A percentile compares a stretch with the other conserved stretches of the same genome.
Evolutionary conservation across 2,113 vertebrate genomes (phyloP).

Genomic region (Centropristis striata): DNA sequence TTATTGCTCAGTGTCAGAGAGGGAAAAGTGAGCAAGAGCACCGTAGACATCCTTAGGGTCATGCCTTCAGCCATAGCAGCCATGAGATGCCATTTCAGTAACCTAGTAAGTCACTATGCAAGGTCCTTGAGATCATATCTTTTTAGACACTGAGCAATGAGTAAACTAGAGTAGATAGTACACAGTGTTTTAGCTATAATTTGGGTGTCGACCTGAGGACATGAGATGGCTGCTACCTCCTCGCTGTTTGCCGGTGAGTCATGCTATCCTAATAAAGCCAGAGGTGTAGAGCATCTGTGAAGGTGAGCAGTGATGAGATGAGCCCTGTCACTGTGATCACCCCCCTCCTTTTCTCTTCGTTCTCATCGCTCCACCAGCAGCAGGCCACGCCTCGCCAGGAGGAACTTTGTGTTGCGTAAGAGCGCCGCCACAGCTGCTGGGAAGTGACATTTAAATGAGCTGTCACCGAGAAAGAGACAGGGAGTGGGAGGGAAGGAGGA

Average conservation of each 20-base stretch:
- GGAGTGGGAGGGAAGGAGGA: conserved; percentile 25
- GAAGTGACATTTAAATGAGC: conserved; percentile 78
- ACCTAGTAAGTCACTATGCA: conserved; percentile 40
- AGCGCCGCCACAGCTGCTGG: conserved; percentile 66
- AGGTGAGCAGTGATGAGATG: conserved; percentile 61
- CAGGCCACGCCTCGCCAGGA: conserved; percentile 5
- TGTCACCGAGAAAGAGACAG: conserved; percentile 30
- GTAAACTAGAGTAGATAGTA: not conserved
- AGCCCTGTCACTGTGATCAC: conserved; percentile 26
- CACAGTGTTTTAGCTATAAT: not conserved
- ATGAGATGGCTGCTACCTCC: not conserved
- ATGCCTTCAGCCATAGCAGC: conserved; percentile 48
- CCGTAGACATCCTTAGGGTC: conserved; percentile 10
- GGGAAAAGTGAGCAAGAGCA: not conserved
- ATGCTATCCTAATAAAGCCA: conserved; percentile 46
- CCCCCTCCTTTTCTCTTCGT: not conserved
- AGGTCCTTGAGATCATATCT: conserved; percentile 33
- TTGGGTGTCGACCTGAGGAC: not conserved
- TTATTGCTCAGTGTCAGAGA: not conserved
- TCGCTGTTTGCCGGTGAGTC: conserved; percentile 39
- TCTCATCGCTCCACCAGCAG: not conserved
- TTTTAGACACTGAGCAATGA: not conserved
- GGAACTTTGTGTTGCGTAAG: conserved; percentile 66
- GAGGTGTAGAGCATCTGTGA: conserved; percentile 15
- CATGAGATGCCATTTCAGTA: conserved; percentile 54